phyloP scores from a whole-genome alignment of 2,797 vertebrate genomes.

The Triplophysa bombifrons region DNA sequence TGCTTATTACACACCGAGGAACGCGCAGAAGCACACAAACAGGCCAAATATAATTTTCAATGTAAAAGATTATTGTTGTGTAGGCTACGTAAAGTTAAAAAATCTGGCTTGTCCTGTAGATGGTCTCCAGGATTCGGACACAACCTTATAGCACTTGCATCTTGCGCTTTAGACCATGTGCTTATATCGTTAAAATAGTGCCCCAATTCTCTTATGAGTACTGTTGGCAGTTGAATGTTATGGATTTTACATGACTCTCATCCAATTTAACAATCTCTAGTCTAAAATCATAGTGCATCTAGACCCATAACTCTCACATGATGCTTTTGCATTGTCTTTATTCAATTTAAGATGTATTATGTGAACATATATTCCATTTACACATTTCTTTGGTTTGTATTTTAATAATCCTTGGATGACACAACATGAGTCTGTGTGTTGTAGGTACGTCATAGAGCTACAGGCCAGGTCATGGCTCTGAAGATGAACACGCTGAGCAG shows the following conservation, averaged over 20 bases:
- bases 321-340: background rate
- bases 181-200: no score
- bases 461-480: conserved; percentile 96
- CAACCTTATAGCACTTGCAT: no score
- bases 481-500: conserved; percentile 98
- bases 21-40: no score
- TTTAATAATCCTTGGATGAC: background rate
- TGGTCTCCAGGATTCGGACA: no score
- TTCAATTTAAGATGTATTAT: background rate
- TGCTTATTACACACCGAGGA: no score
- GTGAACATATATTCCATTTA: background rate
- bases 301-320: no score
- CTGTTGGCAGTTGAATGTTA: conserved; percentile 4
- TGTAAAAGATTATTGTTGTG: no score
- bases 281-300: background rate
- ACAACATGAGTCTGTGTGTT: conserved; percentile 30
- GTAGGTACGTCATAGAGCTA: conserved; percentile 91
- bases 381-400: background rate
- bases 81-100: no score
- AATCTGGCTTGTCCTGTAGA: no score
- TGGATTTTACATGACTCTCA: background rate
- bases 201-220: background rate
- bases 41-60: no score
- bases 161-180: no score
- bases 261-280: background rate